These are phyloP conservation scores for Sarcophaga rosellei DNA, from an alignment of 2,888 invertebrate genomes.

Conservation along the genomic window DNA sequence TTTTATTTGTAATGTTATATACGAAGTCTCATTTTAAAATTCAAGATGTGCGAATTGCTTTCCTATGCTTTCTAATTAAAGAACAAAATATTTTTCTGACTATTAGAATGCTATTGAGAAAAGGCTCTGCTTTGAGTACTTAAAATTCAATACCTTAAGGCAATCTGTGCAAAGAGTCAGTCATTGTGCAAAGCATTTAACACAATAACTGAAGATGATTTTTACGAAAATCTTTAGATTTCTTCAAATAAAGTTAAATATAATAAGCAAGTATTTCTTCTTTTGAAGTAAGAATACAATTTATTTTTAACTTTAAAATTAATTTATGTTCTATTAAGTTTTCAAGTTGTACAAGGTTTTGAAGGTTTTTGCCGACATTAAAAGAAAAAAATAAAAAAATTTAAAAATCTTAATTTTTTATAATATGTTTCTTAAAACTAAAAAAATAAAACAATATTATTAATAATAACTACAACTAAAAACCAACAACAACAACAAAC, in stretches of 20 bases:
- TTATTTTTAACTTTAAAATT: neutral
- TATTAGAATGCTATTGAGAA: neutral
- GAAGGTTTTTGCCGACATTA: constrained; percentile 65
- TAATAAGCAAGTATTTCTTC: too few species aligned
- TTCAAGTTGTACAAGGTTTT: constrained; percentile 47
- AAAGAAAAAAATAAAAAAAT: constrained; percentile 6
- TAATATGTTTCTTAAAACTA: constrained; percentile 54
- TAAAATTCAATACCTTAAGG: neutral
- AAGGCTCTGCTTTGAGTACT: neutral
- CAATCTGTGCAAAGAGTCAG: neutral
- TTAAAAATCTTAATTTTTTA: constrained; percentile 50
- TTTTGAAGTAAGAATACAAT: neutral
- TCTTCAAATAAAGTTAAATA: too few species aligned
- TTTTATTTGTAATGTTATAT: too few species aligned
- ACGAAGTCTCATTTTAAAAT: too few species aligned
- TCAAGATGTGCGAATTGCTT: too few species aligned
- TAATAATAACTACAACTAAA: constrained; percentile 54
- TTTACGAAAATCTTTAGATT: too few species aligned
- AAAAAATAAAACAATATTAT: constrained; percentile 52
- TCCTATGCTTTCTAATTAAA: too few species aligned
- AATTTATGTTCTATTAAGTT: constrained; percentile 8
- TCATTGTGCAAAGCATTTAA: neutral
- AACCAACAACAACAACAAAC: constrained; percentile 56
- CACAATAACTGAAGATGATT: too few species aligned
- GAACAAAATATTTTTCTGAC: too few species aligned